Conservation (phyloP, 2,113 vertebrate genomes). For the Odontophorus gujanensis region DNA sequence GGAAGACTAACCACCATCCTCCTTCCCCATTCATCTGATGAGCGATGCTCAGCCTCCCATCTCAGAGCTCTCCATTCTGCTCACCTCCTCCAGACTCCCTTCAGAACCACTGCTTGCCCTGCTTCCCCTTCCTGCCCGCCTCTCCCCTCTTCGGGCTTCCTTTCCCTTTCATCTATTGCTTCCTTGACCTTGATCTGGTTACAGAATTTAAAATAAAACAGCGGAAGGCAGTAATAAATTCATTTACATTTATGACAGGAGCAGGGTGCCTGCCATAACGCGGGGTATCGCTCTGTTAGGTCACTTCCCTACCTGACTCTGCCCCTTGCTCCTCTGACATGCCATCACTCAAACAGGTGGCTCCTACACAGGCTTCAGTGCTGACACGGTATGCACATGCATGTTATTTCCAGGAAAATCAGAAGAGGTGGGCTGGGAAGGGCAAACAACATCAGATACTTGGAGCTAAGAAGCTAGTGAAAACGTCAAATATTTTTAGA, state of each 20-base stretch:
- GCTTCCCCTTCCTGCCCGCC: not conserved
- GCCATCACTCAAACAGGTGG: not conserved
- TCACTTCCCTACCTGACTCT: not conserved
- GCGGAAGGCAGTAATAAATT: constrained; percentile 12
- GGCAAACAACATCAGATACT: not conserved
- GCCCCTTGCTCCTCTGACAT: not conserved
- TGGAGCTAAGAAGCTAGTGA: not conserved
- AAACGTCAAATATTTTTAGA: not conserved
- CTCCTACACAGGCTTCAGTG: not conserved
- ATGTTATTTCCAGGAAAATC: not conserved
- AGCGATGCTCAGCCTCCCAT: not conserved
- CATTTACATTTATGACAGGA: constrained; percentile 8
- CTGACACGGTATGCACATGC: not conserved
- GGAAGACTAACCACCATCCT: not conserved
- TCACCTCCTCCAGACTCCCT: not conserved
- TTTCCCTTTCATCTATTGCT: constrained; percentile 44
- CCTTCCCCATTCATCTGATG: not conserved
- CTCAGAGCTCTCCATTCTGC: not conserved
- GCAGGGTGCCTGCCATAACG: not conserved
- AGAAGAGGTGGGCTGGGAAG: not conserved
- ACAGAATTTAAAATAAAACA: constrained; percentile 14
- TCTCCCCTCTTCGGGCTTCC: constrained; percentile 26
- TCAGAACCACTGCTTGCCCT: not conserved
- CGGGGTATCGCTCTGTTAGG: not conserved
- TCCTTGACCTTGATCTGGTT: constrained; percentile 59